Percentiles rank a stretch among this genome's conserved stretches.
phyloP scores from a whole-genome alignment of 2,113 vertebrate species.

The Oryzias melastigma region DNA sequence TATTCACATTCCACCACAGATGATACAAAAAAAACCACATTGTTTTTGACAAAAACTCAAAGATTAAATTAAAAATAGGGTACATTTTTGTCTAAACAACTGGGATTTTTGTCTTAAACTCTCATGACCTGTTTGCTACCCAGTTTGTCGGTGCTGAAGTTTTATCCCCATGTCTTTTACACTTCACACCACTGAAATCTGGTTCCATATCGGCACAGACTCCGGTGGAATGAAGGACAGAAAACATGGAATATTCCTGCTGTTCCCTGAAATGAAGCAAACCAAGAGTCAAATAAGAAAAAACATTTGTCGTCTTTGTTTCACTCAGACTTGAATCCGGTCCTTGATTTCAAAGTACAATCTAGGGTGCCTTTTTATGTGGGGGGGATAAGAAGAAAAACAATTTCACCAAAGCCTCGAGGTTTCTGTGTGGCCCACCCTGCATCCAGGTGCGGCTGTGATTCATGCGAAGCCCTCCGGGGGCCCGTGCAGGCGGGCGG shows the following conservation, averaged over 20 bases:
- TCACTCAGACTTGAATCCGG: conserved; percentile 3
- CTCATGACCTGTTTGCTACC: not conserved
- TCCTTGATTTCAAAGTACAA: conserved; percentile 2
- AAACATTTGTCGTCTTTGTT: not conserved
- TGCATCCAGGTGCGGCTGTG: conserved; percentile 40
- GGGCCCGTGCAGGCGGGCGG: conserved; percentile 40
- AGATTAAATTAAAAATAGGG: not conserved
- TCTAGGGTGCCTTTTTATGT: conserved; percentile 14
- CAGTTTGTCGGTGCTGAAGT: conserved; percentile 23
- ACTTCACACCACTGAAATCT: conserved; percentile 99
- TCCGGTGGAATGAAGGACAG: conserved; percentile 99
- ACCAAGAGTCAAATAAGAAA: conserved; percentile 4
- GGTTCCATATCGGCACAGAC: conserved; percentile 91
- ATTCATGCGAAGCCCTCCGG: conserved; percentile 52
- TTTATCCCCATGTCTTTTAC: conserved; percentile 88
- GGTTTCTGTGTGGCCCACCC: conserved; percentile 10
- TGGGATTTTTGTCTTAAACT: no score
- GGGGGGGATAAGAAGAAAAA: conserved; percentile 2
- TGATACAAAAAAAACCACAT: conserved; percentile 10
- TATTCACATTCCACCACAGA: conserved; percentile 47
- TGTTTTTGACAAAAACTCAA: not conserved
- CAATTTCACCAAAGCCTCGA: conserved; percentile 17
- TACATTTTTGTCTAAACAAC: no score
- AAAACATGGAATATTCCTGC: conserved; percentile 81
- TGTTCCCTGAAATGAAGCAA: conserved; percentile 30